phyloP scores from a whole-genome alignment of 2,888 invertebrate genomes.

The Tetragonula carbonaria region DNA sequence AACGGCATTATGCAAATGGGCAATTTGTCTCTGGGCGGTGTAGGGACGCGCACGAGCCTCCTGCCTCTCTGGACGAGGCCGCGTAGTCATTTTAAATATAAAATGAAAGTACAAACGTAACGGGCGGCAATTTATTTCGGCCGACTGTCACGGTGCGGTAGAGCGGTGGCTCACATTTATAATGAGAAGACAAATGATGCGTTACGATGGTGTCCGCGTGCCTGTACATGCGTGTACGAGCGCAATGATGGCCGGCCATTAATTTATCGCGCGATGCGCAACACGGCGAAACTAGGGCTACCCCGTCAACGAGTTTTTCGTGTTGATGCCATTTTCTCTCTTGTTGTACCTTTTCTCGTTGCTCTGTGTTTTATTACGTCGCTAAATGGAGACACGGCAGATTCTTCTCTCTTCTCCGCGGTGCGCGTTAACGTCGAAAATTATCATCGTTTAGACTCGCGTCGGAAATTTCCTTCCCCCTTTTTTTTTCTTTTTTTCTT shows the following conservation, averaged over 20 bases:
- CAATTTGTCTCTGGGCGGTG: slow-evolving; percentile 78
- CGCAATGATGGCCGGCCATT: slow-evolving; percentile 72
- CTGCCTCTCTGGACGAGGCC: neutral
- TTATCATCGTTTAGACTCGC: neutral
- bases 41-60: slow-evolving; percentile 57
- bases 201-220: slow-evolving; percentile 66
- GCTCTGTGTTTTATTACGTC: slow-evolving; percentile 55
- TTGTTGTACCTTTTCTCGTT: slow-evolving; percentile 54
- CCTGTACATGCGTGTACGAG: slow-evolving; percentile 64
- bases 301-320: slow-evolving; percentile 68
- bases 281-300: slow-evolving; percentile 64
- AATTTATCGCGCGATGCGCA: slow-evolving; percentile 67
- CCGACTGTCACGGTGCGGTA: slow-evolving; percentile 68
- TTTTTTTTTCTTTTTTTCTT: neutral
- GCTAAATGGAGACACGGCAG: slow-evolving; percentile 55
- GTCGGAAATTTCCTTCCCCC: neutral
- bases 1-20: slow-evolving; percentile 81
- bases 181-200: slow-evolving; percentile 78
- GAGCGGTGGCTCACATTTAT: slow-evolving; percentile 77
- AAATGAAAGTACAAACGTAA: slow-evolving; percentile 80
- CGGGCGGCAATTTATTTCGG: slow-evolving; percentile 77
- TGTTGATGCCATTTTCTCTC: slow-evolving; percentile 58
- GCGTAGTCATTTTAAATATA: slow-evolving; percentile 78
- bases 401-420: slow-evolving; percentile 3
- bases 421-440: neutral